Evolutionary conservation across 2,888 invertebrate genomes (phyloP), one percentile per base, ranked within the genome.

Genomic region (Acrocyrtus sp.): DNA sequence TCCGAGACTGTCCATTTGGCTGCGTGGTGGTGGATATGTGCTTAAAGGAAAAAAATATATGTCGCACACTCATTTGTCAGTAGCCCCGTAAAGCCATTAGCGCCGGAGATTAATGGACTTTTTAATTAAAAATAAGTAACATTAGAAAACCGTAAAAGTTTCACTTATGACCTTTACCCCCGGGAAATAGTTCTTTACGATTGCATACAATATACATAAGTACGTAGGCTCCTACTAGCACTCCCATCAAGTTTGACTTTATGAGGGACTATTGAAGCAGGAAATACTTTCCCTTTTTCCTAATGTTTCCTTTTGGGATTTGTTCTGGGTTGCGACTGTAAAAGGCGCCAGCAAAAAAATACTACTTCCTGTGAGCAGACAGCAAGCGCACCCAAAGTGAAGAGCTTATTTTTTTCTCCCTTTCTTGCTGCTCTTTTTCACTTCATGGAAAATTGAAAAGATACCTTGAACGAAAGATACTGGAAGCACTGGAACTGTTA

Each of bases 91-190:
- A n/a, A n/a, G n/a, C n/a, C n/a, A n/a, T n/a, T 22, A 39, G 56
- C 47, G 48, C 47, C 34, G 22, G 54, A 65, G 65, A 65, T 65
- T 45, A 65, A 65, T 65, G 65, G 56, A 56, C 56, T 54, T 34
- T 65, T 65, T 56, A 65, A 65, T 65, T 65, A 65, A 65, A 65
- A 65, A 65, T 65, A 48, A 65, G 56, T 43, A 34, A 41, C 12
- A 22, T n/a, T n/a, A n/a, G n/a, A n/a, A n/a, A n/a, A n/a, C 47
- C 60, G 26, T 27, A 47, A 21, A 60, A 47, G 27, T n/a, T 24
- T 58, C 12, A 57, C 17, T 19, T 43, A 39, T 5, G 41, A 5
- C 8, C 15, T 24, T 51, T 15, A 26, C n/a, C 51, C 21, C 26
- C 12, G 51, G 26, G 51, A 17, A 51, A 21, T 51, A 26, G 12